Base-by-base conservation (phyloP, 2,113 vertebrate species). In the Castor canadensis region DNA sequence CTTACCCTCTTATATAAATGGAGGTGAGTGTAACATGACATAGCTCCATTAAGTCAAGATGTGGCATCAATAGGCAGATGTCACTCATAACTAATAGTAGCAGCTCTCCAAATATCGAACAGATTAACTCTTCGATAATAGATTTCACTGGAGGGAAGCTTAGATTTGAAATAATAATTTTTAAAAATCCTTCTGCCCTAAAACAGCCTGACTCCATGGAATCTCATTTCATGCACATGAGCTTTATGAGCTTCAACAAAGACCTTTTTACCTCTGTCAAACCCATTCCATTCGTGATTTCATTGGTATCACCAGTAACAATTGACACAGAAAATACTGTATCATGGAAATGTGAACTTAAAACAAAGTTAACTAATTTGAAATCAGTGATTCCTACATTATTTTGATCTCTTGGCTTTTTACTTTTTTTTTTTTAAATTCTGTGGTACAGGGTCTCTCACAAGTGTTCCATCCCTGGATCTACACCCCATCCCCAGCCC, bases 321-420 rank as follows among this genome's bases (percentile, higher is more conserved):
- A 95, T 1, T 40, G 52, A 87, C 28, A 73, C 20, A 86, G 66
- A 86, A 93, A 94, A 87, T 15, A 87, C 4, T 93, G 45, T 67
- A 95, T 45, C 19, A 40, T 30, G 26, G 85, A 87, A 5, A 10
- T 60, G 28, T 52, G 17, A 77, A 93, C 2, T 49, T 6, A 93
- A 93, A 82, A 49, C 0, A 56, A 89, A 93, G 47, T 43, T 93
- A 90, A 32, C 60, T 89, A 66, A 62, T 92, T 71, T 93, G 54
- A 94, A 96, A 83, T 52, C 94, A 95, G 62, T 15, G 58, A 3
- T 58, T 95, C 35, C 24, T 26, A 20, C 86, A 75, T 84, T 73
- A 58, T 90, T 91, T 64, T 72, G 15, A 94, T 95, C 43, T 66
- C 72, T 40, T 85, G 85, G 24, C 80, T 54, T 26, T 88, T 35